Base-by-base conservation (phyloP, 1,140 invertebrate genomes). In the Coptotermes formosanus region DNA sequence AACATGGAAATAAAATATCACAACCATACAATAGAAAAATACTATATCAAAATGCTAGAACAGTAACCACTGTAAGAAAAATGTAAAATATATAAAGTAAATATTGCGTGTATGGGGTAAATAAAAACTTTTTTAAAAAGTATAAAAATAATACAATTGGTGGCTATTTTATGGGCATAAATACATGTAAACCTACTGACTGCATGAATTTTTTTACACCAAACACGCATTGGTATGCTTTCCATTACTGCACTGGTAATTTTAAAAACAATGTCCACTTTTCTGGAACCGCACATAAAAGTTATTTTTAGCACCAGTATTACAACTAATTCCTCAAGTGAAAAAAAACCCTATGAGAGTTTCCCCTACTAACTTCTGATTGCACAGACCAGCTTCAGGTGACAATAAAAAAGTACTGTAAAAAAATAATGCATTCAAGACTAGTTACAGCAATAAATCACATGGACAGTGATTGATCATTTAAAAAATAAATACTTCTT, bases 1-100 rank as follows among this genome's bases (percentile, higher is more conserved):
- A 86, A 83, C 38, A 84, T 83, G 86, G 82, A 75, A 86, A 59
- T 86, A 83, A 75, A 86, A 86, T 86, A 86, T 86, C 86, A 86
- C 86, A 86, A 86, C 86, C 86, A 86, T 84, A 83, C 83, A 84
- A 83, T 59, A 86, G 59, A 86, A 64, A 75, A 86, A 86, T 83
- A 64, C 83, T 84, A 83, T 82, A 43, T 32, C 32, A 86, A 59
- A 82, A 86, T 59, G 38, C 75, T 82, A 82, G 59, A 30, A 75
- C 64, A 75, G 64, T 75, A 30, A 75, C 3, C n/a, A 75, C 64
- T 75, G 64, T 25, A 75, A 75, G 64, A 75, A 75, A 75, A 75
- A 75, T 75, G 64, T 75, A 75, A 11, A 75, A 75, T 30, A 75
- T 75, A 75, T 75, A 30, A 75, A 30, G 64, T 75, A 75, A 75